phyloP scores from a whole-genome alignment of 64 coral and sea anemone species.

The Pocillopora damicornis region DNA sequence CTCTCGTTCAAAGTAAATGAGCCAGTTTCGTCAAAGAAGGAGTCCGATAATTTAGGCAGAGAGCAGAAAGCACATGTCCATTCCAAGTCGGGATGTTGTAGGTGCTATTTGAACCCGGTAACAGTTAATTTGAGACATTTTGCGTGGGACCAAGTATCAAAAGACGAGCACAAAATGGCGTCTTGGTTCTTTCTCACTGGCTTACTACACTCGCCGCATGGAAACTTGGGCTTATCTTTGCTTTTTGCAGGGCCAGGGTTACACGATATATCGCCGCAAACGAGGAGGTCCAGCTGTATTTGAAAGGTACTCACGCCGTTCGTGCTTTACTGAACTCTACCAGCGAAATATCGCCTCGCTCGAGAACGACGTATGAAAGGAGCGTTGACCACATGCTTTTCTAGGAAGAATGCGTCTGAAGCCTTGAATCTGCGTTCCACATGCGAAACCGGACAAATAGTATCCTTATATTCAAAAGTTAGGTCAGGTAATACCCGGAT shows the following conservation, averaged over 20 bases:
- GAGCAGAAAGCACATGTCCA: slow-evolving; percentile 45
- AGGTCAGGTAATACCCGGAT: no score
- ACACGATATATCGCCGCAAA: slow-evolving; percentile 5
- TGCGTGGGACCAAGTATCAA: slow-evolving; percentile 34
- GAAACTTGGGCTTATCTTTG: slow-evolving; percentile 23
- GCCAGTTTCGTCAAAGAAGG: slow-evolving; percentile 7
- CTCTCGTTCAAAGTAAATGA: no score
- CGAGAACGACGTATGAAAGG: neutral
- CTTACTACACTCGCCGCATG: slow-evolving; percentile 29
- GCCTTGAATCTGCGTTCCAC: no score
- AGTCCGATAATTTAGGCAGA: slow-evolving; percentile 38
- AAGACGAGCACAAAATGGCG: slow-evolving; percentile 35
- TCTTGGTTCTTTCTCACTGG: slow-evolving; percentile 35
- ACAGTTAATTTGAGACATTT: slow-evolving; percentile 26
- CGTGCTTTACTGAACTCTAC: slow-evolving; percentile 35
- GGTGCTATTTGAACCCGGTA: slow-evolving; percentile 9
- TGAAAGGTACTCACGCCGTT: slow-evolving; percentile 41
- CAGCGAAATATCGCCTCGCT: slow-evolving; percentile 43
- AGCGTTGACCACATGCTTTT: no score
- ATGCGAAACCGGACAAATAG: no score
- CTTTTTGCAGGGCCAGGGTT: slow-evolving; percentile 39
- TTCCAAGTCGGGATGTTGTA: slow-evolving; percentile 15
- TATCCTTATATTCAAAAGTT: no score
- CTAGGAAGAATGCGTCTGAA: no score
- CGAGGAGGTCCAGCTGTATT: slow-evolving; percentile 19